Conservation (phyloP, 2,113 vertebrate genomes). For the Perca flavescens region DNA sequence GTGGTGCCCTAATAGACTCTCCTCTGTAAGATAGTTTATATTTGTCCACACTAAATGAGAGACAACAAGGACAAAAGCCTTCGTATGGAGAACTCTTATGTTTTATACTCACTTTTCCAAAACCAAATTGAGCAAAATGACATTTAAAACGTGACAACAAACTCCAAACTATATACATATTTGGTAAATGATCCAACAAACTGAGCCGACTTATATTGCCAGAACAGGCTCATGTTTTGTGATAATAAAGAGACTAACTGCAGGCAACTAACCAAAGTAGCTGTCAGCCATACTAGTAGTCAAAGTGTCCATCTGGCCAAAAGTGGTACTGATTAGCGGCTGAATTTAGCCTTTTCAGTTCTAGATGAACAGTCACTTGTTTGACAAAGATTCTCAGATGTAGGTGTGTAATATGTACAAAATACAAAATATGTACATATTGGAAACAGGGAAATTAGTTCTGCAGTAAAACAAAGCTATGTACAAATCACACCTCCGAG, state of each 20-base stretch:
- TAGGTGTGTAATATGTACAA: not conserved
- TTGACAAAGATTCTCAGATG: not conserved
- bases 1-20: not conserved
- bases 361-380: not conserved
- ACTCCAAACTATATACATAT: not conserved
- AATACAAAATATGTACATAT: conserved; percentile 3
- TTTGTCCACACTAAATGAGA: conserved; percentile 4
- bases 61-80: not conserved
- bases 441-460: not conserved
- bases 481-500: conserved; percentile 1
- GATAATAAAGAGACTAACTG: not conserved
- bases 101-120: not conserved
- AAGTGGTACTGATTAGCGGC: not conserved
- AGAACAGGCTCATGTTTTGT: not conserved
- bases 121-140: not conserved
- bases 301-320: not conserved
- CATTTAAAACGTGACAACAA: not conserved
- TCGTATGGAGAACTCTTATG: not conserved
- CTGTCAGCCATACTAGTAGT: not conserved
- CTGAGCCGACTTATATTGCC: not conserved
- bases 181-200: not conserved
- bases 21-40: not conserved
- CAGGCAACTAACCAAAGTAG: not conserved
- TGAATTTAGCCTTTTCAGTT: not conserved
- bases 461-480: not conserved